Evolutionary conservation across 2,797 vertebrate species (phyloP).

Genomic region (Intellagama lesueurii): DNA sequence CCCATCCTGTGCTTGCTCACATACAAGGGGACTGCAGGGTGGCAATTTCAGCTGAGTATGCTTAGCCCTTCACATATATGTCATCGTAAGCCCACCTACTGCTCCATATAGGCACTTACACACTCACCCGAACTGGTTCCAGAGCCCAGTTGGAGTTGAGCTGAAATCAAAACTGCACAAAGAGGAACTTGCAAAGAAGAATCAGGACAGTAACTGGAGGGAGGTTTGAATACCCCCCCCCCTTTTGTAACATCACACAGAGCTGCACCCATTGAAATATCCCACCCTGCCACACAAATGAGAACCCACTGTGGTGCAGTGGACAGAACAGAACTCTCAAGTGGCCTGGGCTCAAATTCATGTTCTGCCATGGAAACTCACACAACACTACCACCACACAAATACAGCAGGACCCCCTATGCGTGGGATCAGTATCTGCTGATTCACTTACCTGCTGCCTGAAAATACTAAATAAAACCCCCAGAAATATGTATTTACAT

Average conservation of each 20-base stretch:
- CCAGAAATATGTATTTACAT: no score
- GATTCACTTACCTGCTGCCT: no score
- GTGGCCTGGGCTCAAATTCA: no score
- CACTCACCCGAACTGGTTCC: neutral
- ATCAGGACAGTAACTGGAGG: neutral
- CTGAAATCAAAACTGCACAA: neutral
- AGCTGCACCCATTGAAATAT: neutral
- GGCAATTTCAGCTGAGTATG: neutral
- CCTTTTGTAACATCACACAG: neutral
- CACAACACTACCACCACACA: neutral
- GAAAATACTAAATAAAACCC: no score
- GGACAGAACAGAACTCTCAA: no score
- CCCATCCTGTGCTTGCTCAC: neutral
- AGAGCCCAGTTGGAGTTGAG: neutral
- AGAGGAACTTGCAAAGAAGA: neutral
- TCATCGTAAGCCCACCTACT: no score
- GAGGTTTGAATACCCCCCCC: neutral
- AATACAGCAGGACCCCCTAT: neutral
- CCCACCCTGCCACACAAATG: neutral
- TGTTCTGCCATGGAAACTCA: no score
- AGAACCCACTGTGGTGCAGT: no score
- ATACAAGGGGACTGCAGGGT: neutral
- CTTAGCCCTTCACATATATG: neutral
- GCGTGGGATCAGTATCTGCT: no score
- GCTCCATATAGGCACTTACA: no score